Evolutionary conservation across 2,888 invertebrate species (phyloP), one percentile per base, ranked within the genome.

Genomic region (Neuroscelio doddi): DNA sequence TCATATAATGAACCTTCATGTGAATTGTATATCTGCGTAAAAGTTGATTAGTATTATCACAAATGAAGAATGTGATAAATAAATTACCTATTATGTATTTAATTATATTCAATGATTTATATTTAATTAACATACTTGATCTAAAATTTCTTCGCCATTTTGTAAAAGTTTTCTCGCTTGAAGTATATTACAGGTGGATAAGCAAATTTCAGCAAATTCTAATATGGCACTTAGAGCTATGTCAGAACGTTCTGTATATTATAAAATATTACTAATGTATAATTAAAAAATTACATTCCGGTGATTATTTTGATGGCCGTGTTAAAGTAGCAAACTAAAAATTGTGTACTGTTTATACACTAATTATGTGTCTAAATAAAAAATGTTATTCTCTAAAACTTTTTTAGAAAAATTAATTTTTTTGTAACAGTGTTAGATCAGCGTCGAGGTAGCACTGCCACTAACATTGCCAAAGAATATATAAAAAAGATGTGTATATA

Each of bases 141-240:
- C 41, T 4, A 83, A 53, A 38, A 81, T 68, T 1, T 72, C 70
- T 58, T 88, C 85, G 9, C 87, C 88, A 72, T 89, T 87, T 38
- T 81, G 78, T 14, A 90, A 76, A 3, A 89, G 84, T 51, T 86
- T 86, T 49, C 88, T 82, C 1, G 89, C 89, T 80, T 88, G 87
- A 0, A 89, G 88, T 56, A 88, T 83, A 69, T 90, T 90, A 29
- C 78, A 80, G 8, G 82, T 83, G 15, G 86, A 81, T n/a, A 90
- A 84, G 71, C 88, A 88, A 5, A 90, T 77, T 56, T 88, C 86
- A 0, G 87, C 86, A 53, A 88, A 90, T 73, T 89, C 89, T 55
- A 90, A 70, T 71, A 89, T 87, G 0, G 88, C 87, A 46, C 56
- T 68, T 21, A 64, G 30, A 15, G 51, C 56, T 32, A 58, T 59